These are phyloP conservation scores for Platypus cylindrus DNA, from an alignment of 2,888 invertebrate species.

Conservation along the genomic window DNA sequence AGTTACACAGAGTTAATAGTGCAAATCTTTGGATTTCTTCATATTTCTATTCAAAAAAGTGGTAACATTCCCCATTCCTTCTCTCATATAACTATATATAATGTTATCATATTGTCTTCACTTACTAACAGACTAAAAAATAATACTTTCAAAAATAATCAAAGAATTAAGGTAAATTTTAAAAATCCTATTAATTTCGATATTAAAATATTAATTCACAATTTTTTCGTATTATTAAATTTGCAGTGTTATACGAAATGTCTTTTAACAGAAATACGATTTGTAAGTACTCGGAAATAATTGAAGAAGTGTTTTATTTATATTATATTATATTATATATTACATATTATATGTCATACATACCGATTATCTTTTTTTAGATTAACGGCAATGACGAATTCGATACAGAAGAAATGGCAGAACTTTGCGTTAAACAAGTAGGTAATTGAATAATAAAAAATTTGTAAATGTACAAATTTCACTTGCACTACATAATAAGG, in stretches of 20 bases:
- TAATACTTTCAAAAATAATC: conserved; percentile 10
- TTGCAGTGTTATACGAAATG: conserved; percentile 15
- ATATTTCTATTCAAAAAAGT: conserved; percentile 10
- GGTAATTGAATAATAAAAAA: conserved; percentile 3
- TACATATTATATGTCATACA: too few species aligned
- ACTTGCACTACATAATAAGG: neutral
- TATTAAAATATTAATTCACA: conserved; percentile 1
- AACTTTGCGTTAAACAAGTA: conserved; percentile 2
- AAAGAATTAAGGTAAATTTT: conserved; percentile 12
- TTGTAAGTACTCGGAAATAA: conserved; percentile 12
- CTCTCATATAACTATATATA: too few species aligned
- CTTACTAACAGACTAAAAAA: conserved; percentile 6
- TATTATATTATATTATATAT: too few species aligned
- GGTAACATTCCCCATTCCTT: conserved; percentile 5
- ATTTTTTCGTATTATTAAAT: conserved; percentile 4
- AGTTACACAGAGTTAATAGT: neutral
- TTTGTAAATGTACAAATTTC: neutral
- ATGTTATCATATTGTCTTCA: neutral
- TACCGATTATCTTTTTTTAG: conserved; percentile 1
- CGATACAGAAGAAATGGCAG: conserved; percentile 5
- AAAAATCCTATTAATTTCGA: conserved; percentile 2
- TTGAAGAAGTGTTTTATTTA: neutral
- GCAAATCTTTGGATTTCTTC: conserved; percentile 8
- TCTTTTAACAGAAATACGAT: conserved; percentile 8
- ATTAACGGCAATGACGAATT: conserved; percentile 9